A percentile compares a stretch with the other conserved stretches of the same genome.
phyloP scores from a whole-genome alignment of 2,888 invertebrate genomes.

The Acleris cristana region DNA sequence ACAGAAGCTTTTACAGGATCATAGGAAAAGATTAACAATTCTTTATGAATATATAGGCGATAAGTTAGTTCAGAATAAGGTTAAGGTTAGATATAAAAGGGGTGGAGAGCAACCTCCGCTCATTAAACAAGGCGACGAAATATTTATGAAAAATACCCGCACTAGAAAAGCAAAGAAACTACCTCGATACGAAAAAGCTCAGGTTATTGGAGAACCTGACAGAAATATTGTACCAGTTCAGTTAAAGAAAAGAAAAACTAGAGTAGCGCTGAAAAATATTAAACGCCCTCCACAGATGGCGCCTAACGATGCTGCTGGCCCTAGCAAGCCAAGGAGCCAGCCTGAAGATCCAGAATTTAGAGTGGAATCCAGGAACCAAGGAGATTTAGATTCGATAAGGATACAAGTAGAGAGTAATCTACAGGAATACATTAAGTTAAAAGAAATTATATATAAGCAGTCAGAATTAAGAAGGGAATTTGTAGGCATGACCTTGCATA shows the following conservation, averaged over 20 bases:
- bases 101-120: slow-evolving; percentile 35
- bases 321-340: slow-evolving; percentile 19
- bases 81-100: slow-evolving; percentile 17
- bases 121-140: slow-evolving; percentile 38
- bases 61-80: slow-evolving; percentile 25
- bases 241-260: slow-evolving; percentile 32
- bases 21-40: slow-evolving; percentile 38
- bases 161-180: slow-evolving; percentile 41
- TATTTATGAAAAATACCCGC: slow-evolving; percentile 42
- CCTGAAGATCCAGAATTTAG: slow-evolving; percentile 27
- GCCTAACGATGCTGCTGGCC: slow-evolving; percentile 14
- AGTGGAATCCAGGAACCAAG: slow-evolving; percentile 26
- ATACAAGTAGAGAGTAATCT: slow-evolving; percentile 1
- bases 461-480: not conserved
- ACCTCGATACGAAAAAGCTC: slow-evolving; percentile 42
- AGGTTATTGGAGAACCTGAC: slow-evolving; percentile 37
- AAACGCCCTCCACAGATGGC: slow-evolving; percentile 38
- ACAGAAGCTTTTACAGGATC: slow-evolving; percentile 40
- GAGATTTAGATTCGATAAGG: slow-evolving; percentile 30
- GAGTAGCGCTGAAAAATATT: slow-evolving; percentile 31
- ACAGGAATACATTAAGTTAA: slow-evolving; percentile 11
- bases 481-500: slow-evolving; percentile 18
- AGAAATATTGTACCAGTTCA: slow-evolving; percentile 39
- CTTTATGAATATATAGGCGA: slow-evolving; percentile 34
- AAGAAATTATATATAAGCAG: not conserved